Percentiles rank a stretch among this genome's conserved stretches.
phyloP scores from a whole-genome alignment of 2,888 invertebrate species.

The Philereme vetulata region DNA sequence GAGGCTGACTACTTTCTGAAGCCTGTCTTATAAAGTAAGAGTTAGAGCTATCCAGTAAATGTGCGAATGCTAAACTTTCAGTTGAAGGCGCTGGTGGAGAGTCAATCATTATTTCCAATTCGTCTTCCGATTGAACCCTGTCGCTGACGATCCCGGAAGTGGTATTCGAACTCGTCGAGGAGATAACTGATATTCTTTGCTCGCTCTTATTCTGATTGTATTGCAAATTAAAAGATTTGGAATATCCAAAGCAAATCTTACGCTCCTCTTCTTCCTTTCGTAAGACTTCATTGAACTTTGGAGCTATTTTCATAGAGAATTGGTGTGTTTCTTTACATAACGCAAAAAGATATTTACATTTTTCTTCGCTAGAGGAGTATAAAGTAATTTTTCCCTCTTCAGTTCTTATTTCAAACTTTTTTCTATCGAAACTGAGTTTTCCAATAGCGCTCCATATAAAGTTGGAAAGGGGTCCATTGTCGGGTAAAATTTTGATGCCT shows the following conservation, averaged over 20 bases:
- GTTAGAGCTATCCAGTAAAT: constrained; percentile 87
- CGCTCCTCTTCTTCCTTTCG: constrained; percentile 91
- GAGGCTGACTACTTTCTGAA: constrained; percentile 58
- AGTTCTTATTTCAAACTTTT: constrained; percentile 98
- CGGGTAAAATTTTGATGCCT: constrained; percentile 94
- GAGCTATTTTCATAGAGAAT: constrained; percentile 96
- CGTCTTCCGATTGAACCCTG: constrained; percentile 96
- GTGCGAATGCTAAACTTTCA: constrained; percentile 92
- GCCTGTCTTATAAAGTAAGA: constrained; percentile 69
- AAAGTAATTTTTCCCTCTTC: constrained; percentile 94
- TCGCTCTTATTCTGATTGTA: constrained; percentile 87
- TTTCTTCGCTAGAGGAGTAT: constrained; percentile 96
- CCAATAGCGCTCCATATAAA: constrained; percentile 98
- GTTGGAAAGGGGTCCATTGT: constrained; percentile 87
- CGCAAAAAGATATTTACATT: constrained; percentile 94
- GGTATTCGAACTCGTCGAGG: constrained; percentile 97
- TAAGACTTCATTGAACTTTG: constrained; percentile 91
- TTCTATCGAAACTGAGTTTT: constrained; percentile 97
- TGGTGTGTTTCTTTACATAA: constrained; percentile 97
- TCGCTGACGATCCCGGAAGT: constrained; percentile 98
- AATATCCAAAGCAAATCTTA: constrained; percentile 90
- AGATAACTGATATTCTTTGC: constrained; percentile 95
- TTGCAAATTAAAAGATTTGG: constrained; percentile 85
- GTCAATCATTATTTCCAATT: constrained; percentile 94
- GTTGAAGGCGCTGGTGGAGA: constrained; percentile 93